A percentile compares a stretch with the other conserved stretches of the same genome.
These are phyloP conservation scores for Catalaphyllia jardinei DNA, from an alignment of 64 coral and sea anemone species.

Conservation along the genomic window DNA sequence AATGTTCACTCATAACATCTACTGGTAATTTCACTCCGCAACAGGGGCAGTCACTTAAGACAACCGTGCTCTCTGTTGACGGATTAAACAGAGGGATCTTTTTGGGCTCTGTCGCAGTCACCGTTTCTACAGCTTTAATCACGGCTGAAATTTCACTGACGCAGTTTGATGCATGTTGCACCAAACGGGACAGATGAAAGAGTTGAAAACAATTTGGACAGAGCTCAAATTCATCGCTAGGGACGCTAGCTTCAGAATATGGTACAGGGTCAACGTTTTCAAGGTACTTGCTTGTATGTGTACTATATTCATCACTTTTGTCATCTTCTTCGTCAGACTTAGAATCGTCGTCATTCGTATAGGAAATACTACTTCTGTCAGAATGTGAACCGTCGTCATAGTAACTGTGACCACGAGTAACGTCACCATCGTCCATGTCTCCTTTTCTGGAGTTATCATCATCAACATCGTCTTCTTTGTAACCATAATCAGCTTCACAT, in stretches of 20 bases:
- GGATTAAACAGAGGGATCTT: background rate
- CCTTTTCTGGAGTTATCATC: background rate
- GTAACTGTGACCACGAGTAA: background rate
- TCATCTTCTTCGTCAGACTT: background rate
- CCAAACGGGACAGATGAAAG: constrained; percentile 27
- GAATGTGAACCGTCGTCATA: background rate
- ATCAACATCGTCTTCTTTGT: background rate
- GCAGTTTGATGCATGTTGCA: constrained; percentile 38
- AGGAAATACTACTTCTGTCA: background rate
- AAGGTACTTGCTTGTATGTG: background rate
- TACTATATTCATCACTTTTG: background rate
- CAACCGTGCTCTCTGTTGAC: background rate
- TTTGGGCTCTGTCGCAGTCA: too few relatives aligned
- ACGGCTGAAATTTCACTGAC: background rate
- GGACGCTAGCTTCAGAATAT: background rate
- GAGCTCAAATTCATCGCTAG: constrained; percentile 20
- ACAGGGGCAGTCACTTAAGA: background rate
- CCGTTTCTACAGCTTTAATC: background rate
- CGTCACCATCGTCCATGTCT: background rate
- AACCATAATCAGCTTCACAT: background rate
- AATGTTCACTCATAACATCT: constrained; percentile 11
- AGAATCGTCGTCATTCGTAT: background rate
- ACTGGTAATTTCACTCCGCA: constrained; percentile 8
- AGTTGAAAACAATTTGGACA: constrained; percentile 41
- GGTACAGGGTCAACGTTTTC: background rate